These are phyloP conservation scores for Trematomus loennbergii DNA, from an alignment of 2,113 vertebrate species.

Conservation along the genomic window DNA sequence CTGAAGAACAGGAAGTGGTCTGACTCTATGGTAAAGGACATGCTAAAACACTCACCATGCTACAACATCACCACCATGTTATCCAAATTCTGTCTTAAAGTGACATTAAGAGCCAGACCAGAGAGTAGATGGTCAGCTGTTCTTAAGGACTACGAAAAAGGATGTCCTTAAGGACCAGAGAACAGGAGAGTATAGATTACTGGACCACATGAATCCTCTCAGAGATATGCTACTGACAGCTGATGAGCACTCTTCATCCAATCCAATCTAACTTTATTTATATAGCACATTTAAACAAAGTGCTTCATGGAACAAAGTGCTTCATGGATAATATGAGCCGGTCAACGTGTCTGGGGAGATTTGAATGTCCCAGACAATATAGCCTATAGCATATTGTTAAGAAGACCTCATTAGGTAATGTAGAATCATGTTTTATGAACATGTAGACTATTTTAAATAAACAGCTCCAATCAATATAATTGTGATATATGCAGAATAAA, in stretches of 20 bases:
- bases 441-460: too few relatives aligned
- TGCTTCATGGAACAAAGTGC: not conserved
- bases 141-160: not conserved
- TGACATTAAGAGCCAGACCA: not conserved
- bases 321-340: not conserved
- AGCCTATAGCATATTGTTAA: too few relatives aligned
- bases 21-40: not conserved
- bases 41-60: not conserved
- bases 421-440: too few relatives aligned
- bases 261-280: too few relatives aligned
- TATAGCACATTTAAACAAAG: too few relatives aligned
- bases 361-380: too few relatives aligned
- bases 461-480: too few relatives aligned
- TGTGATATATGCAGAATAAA: too few relatives aligned
- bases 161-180: not conserved
- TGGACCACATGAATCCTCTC: not conserved
- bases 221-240: not conserved
- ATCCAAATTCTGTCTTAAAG: not conserved
- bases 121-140: slow-evolving; percentile 1
- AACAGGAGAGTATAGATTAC: not conserved
- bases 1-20: not conserved
- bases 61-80: not conserved
- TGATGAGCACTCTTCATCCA: not conserved
- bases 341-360: too few relatives aligned
- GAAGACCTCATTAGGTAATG: too few relatives aligned